Evolutionary conservation across 2,113 vertebrate genomes (phyloP).

Genomic region (Calonectris borealis): DNA sequence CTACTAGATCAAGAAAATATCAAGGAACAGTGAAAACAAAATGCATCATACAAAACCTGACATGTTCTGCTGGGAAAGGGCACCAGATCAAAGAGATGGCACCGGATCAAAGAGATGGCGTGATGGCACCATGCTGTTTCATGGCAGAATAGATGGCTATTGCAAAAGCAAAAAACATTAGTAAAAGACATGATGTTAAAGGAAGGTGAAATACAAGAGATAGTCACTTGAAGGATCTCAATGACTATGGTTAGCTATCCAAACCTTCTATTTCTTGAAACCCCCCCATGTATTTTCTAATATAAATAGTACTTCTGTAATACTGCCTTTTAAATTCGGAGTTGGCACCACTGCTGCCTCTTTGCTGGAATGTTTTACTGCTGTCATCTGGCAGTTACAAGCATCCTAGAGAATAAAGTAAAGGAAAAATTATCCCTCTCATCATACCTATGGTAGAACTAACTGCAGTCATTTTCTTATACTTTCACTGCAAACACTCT

Average conservation of each 20-base stretch:
- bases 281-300: background rate
- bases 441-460: background rate
- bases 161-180: background rate
- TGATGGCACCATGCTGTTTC: background rate
- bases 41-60: background rate
- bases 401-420: background rate
- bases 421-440: background rate
- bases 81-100: background rate
- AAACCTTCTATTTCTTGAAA: background rate
- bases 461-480: background rate
- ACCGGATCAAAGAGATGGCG: background rate
- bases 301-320: background rate
- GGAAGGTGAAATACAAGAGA: background rate
- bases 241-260: background rate
- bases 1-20: background rate
- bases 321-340: background rate
- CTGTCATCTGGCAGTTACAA: background rate
- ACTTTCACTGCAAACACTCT: background rate
- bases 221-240: background rate
- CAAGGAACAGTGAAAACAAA: background rate
- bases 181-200: background rate
- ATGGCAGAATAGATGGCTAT: background rate
- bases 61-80: background rate
- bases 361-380: background rate
- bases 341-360: background rate